A percentile compares a stretch with the other conserved stretches of the same genome.
Conservation (phyloP, 2,888 invertebrate genomes). For the Cheilosia variabilis region DNA sequence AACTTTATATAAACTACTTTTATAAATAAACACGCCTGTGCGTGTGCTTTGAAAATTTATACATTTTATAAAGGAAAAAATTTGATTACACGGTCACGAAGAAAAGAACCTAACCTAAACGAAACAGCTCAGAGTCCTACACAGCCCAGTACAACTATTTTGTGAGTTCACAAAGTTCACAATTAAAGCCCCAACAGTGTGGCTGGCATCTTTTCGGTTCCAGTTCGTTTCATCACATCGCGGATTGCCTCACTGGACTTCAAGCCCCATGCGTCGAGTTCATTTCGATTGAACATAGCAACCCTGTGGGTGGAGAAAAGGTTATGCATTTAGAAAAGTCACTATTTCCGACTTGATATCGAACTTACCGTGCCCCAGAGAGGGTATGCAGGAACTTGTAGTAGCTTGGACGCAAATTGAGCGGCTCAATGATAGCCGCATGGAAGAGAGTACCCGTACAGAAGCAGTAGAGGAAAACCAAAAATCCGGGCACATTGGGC, state of each 20-base stretch:
- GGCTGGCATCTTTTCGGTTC: slow-evolving; percentile 62
- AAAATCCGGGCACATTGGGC: slow-evolving; percentile 89
- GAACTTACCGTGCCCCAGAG: slow-evolving; percentile 87
- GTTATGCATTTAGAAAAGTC: not conserved
- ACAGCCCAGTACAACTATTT: not conserved
- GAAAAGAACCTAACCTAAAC: not conserved
- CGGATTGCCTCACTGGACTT: slow-evolving; percentile 84
- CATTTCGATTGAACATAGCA: slow-evolving; percentile 85
- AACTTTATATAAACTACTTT: not conserved
- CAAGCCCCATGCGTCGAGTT: slow-evolving; percentile 87
- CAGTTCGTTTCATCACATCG: slow-evolving; percentile 81
- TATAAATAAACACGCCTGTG: not conserved
- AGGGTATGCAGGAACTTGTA: slow-evolving; percentile 91
- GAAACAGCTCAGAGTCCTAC: not conserved
- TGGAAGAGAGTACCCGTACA: slow-evolving; percentile 92
- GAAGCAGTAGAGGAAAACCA: slow-evolving; percentile 89
- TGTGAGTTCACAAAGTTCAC: not conserved
- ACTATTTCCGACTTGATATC: not conserved
- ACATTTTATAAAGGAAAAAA: not conserved
- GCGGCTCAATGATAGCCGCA: slow-evolving; percentile 91
- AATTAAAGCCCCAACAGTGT: slow-evolving; percentile 47
- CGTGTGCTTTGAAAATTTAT: not conserved
- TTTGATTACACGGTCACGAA: not conserved
- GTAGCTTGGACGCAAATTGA: slow-evolving; percentile 91
- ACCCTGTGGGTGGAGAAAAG: slow-evolving; percentile 83